Evolutionary conservation across 2,113 vertebrate genomes (phyloP).

Genomic region (Acanthochromis polyacanthus): DNA sequence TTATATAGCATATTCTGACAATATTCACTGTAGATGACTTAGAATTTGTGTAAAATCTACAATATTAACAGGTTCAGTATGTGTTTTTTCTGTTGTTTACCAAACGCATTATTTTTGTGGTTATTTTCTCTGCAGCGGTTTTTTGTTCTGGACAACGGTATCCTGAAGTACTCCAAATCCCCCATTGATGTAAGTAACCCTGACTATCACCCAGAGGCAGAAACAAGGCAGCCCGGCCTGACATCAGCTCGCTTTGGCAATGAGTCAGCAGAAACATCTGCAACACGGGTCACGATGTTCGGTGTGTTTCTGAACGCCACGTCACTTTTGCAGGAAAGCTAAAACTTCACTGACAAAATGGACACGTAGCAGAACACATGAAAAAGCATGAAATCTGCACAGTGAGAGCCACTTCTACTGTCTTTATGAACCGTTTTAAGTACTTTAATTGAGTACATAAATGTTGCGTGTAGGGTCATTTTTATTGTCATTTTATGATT

Average conservation of each 20-base stretch:
- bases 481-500: too few species aligned
- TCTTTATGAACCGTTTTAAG: background rate
- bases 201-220: constrained; percentile 64
- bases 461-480: too few species aligned
- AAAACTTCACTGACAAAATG: constrained; percentile 12
- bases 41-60: background rate
- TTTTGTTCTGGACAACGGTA: constrained; percentile 98
- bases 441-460: too few species aligned
- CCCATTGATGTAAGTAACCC: constrained; percentile 96
- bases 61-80: background rate
- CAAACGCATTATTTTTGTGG: constrained; percentile 39
- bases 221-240: constrained; percentile 36
- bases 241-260: constrained; percentile 44
- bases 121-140: constrained; percentile 89
- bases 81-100: constrained; percentile 20
- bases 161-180: constrained; percentile 98
- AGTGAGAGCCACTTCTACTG: background rate
- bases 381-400: background rate
- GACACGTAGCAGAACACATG: background rate
- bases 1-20: background rate
- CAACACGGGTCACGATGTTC: constrained; percentile 31
- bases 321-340: constrained; percentile 21
- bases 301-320: constrained; percentile 24
- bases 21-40: background rate
- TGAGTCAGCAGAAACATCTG: constrained; percentile 75